Conservation (phyloP, 1,140 invertebrate genomes). For the Bemisia tabaci region DNA sequence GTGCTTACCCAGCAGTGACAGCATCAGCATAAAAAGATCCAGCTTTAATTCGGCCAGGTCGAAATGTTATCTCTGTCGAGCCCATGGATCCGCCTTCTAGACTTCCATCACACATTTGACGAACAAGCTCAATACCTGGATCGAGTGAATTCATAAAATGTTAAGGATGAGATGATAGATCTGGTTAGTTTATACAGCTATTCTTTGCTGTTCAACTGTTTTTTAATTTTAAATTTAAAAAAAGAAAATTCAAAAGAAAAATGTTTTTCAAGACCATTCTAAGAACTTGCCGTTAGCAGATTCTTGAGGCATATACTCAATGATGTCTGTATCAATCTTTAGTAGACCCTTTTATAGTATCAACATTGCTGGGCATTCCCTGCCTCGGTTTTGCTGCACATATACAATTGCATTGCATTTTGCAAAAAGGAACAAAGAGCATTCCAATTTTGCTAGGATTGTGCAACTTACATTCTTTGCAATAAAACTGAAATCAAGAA, state of each 20-base stretch:
- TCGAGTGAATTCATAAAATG: constrained; percentile 13
- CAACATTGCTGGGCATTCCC: no score
- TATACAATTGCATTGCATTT: no score
- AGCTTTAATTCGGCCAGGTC: constrained; percentile 43
- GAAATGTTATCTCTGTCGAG: constrained; percentile 61
- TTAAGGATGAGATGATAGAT: constrained; percentile 8
- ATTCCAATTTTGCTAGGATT: no score
- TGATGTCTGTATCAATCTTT: no score
- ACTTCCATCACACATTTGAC: constrained; percentile 51
- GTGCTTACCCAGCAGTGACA: constrained; percentile 57
- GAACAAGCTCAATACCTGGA: constrained; percentile 53
- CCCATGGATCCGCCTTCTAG: constrained; percentile 50
- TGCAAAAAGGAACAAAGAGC: no score
- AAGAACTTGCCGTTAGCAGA: constrained; percentile 4
- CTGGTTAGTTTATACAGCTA: no score
- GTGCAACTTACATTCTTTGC: no score
- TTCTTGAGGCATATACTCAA: no score
- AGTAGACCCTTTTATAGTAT: no score
- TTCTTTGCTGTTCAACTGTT: not conserved
- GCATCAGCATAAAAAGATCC: constrained; percentile 52
- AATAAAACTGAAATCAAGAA: no score
- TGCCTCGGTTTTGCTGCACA: no score
- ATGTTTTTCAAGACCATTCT: not conserved
- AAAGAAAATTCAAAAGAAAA: not conserved
- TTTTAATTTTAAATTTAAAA: not conserved